These are phyloP conservation scores for Furcifer pardalis DNA, from an alignment of 2,797 vertebrate species.

Conservation along the genomic window DNA sequence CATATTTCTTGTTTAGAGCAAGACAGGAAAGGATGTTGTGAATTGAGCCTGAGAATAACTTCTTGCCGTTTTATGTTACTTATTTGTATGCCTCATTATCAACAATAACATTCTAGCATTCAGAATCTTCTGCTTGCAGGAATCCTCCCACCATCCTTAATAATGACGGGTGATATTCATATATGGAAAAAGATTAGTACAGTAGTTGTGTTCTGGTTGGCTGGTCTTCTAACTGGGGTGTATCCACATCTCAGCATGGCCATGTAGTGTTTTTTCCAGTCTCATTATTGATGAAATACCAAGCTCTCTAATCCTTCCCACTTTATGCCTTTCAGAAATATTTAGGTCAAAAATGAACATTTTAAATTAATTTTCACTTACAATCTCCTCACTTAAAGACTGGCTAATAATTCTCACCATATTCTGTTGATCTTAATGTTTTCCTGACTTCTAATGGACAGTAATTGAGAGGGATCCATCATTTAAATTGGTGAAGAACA, in stretches of 20 bases:
- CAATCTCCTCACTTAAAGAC: constrained; percentile 73
- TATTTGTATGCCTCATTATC: not conserved
- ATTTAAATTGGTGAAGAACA: constrained; percentile 75
- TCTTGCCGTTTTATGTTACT: not conserved
- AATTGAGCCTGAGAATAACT: not conserved
- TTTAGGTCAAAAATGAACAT: constrained; percentile 61
- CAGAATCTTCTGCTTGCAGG: not conserved
- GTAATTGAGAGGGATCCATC: constrained; percentile 95
- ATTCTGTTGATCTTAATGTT: constrained; percentile 76
- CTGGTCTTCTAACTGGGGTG: not conserved
- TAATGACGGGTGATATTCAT: not conserved
- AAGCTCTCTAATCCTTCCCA: not conserved
- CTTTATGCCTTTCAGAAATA: not conserved
- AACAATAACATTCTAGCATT: not conserved
- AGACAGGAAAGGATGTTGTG: too few species aligned
- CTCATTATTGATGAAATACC: not conserved
- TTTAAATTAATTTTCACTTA: constrained; percentile 75
- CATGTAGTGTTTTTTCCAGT: not conserved
- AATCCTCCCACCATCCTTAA: not conserved
- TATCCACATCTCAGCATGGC: too few species aligned
- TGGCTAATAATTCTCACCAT: constrained; percentile 78
- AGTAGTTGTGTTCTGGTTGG: not conserved
- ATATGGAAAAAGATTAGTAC: not conserved
- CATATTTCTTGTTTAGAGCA: too few species aligned
- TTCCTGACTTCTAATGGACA: constrained; percentile 93